Percentiles rank a stretch among this genome's conserved stretches.
These are phyloP conservation scores for Pipa parva DNA, from an alignment of 2,113 vertebrate species.

Conservation along the genomic window DNA sequence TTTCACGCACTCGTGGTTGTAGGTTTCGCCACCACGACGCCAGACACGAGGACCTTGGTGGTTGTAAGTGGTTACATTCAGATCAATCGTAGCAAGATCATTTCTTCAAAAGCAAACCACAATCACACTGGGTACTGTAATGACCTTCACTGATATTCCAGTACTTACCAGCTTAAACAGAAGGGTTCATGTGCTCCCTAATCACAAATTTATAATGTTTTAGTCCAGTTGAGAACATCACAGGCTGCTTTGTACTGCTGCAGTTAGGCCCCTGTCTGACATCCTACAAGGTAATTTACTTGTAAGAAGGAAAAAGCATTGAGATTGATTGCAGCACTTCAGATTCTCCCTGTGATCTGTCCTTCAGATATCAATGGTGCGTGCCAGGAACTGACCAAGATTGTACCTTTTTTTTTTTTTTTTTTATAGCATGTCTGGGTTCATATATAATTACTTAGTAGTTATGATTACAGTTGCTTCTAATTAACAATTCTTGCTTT, in stretches of 20 bases:
- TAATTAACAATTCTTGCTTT: too few species aligned
- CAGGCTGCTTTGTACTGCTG: not conserved
- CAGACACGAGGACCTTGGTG: too few species aligned
- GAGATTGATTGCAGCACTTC: not conserved
- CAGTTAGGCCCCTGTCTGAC: not conserved
- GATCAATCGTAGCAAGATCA: slow-evolving; percentile 18
- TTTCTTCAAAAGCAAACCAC: not conserved
- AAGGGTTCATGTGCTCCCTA: not conserved
- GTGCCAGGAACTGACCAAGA: not conserved
- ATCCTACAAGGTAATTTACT: not conserved
- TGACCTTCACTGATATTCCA: not conserved
- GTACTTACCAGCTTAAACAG: not conserved
- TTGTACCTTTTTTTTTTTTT: not conserved
- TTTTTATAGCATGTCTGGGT: too few species aligned
- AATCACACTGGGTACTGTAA: not conserved
- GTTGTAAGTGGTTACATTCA: slow-evolving; percentile 3
- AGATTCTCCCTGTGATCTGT: not conserved
- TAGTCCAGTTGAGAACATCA: not conserved
- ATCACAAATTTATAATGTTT: not conserved
- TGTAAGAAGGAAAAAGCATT: not conserved
- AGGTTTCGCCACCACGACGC: too few species aligned
- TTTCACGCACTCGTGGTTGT: too few species aligned
- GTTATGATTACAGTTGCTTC: not conserved
- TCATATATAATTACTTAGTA: too few species aligned
- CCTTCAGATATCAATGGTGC: not conserved